A percentile compares a stretch with the other conserved stretches of the same genome.
phyloP scores from a whole-genome alignment of 2,113 vertebrate species.

The Petromus typicus region DNA sequence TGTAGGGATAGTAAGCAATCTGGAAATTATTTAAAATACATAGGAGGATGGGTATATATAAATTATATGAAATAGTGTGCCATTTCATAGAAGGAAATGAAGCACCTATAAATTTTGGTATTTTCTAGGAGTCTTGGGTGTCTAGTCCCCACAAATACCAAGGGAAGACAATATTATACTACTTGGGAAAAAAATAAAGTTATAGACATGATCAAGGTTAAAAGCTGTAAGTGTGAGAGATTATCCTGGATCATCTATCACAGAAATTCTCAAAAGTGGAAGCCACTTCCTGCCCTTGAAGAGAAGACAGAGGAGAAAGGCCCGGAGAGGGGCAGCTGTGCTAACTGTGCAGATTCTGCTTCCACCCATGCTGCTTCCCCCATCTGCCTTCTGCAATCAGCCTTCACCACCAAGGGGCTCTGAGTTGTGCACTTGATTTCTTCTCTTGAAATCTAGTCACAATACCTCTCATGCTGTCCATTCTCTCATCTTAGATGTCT shows the following conservation, averaged over 20 bases:
- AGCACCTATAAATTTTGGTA: background rate
- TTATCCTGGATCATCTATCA: background rate
- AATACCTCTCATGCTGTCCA: background rate
- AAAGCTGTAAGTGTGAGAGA: background rate
- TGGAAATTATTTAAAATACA: background rate
- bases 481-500: background rate
- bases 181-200: background rate
- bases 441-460: background rate
- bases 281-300: background rate
- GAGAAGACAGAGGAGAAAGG: background rate
- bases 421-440: background rate
- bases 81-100: background rate
- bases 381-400: background rate
- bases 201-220: background rate
- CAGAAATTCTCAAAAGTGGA: background rate
- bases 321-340: background rate
- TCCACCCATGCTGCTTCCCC: background rate
- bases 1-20: background rate
- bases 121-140: background rate
- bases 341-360: background rate
- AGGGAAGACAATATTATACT: background rate
- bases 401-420: background rate
- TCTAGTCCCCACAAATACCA: background rate
- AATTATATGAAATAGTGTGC: too few relatives aligned
- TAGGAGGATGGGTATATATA: background rate